Evolutionary conservation across 2,888 invertebrate species (phyloP), one percentile per base, ranked within the genome.

Genomic region (Lacanobia oleracea): DNA sequence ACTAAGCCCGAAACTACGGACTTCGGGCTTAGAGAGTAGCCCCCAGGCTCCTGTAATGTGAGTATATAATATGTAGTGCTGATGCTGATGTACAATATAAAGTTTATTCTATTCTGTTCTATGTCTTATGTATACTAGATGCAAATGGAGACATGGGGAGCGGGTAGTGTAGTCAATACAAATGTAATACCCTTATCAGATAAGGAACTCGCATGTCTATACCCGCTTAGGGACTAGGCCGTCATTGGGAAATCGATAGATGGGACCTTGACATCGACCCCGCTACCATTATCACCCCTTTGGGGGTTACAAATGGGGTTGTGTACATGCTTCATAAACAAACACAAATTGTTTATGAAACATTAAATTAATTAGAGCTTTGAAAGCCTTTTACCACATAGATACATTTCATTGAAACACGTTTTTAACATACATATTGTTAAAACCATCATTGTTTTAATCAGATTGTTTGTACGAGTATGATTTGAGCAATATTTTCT

Each of bases 181-280:
- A 75, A 75, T 21, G 40, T 68, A 50, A 60, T 53, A 48, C 33
- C 33, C 12, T 12, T 53, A 68, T 68, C n/a, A 74, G 57, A 45
- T 37, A 68, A 54, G 50, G 10, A 21, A 54, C 12, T 74, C 37
- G 74, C 79, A 59, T 74, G 78, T 75, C 51, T 75, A 53, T 48
- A 48, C 27, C 37, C 65, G 51, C 27, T 75, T 66, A 51, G 78
- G 79, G 75, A 69, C 37, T 27, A 50, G 68, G 18, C 53, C 8
- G 10, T 54, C 69, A 56, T 51, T 54, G 43, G 43, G 14, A 66
- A 79, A 75, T 78, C 75, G 65, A 78, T 79, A 51, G 10, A 9
- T 18, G 18, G 3, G 45, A 56, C 78, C 78, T 78, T 78, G 78
- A 69, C 75, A 63, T 75, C 69, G 14, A 65, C 48, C 54, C 27